Percentiles rank a stretch among this genome's conserved stretches.
Conservation (phyloP, 2,888 invertebrate genomes). For the Amblyteles armatorius region DNA sequence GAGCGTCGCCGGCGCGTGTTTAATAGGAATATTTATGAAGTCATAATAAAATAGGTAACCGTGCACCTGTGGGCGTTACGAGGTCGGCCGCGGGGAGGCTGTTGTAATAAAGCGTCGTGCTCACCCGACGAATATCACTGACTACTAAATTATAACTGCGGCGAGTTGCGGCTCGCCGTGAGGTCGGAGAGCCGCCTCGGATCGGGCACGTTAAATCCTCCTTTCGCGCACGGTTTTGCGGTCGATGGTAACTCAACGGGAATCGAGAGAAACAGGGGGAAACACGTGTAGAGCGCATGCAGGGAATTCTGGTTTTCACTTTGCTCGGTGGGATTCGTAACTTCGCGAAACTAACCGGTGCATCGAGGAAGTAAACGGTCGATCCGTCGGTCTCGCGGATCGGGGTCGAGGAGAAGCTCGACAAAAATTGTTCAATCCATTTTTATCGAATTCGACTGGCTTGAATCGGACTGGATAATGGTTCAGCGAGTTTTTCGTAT, state of each 20-base stretch:
- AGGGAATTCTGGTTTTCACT: background rate
- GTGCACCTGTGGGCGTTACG: conserved; percentile 19
- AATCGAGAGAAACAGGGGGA: conserved; percentile 7
- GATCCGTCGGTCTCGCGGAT: background rate
- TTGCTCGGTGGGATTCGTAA: background rate
- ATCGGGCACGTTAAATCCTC: conserved; percentile 28
- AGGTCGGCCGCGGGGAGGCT: conserved; percentile 8
- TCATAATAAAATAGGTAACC: conserved; percentile 66
- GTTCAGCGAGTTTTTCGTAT: background rate
- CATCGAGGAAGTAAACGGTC: background rate
- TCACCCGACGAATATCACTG: conserved; percentile 48
- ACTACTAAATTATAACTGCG: conserved; percentile 55
- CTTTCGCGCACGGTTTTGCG: conserved; percentile 20
- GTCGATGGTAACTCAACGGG: conserved; percentile 29
- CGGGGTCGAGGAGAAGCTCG: background rate
- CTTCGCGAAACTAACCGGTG: background rate
- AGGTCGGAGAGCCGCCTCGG: conserved; percentile 5
- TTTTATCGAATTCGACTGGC: background rate
- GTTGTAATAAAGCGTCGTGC: conserved; percentile 50
- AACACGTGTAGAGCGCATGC: background rate
- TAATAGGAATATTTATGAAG: conserved; percentile 68
- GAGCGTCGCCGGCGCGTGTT: conserved; percentile 26
- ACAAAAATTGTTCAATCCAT: background rate
- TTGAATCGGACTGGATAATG: background rate
- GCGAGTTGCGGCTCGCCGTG: background rate